Conservation (phyloP, 2,113 vertebrate genomes). For the Ochotona curzoniae region DNA sequence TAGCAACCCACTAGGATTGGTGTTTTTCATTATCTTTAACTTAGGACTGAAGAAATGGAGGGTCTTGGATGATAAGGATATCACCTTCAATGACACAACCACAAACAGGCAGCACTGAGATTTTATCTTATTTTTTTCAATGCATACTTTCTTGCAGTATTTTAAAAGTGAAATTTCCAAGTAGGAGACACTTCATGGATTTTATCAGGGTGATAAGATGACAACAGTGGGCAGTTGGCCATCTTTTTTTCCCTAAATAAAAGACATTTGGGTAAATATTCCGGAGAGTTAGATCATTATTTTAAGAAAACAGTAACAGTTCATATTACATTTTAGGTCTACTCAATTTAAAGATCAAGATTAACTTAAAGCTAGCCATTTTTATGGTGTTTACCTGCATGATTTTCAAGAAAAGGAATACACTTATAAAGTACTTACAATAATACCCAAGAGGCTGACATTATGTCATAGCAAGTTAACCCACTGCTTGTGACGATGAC, state of each 20-base stretch:
- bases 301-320: background rate
- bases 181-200: background rate
- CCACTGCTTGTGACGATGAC: too few species aligned
- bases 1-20: background rate
- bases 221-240: background rate
- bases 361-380: background rate
- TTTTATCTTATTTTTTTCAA: background rate
- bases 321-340: background rate
- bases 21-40: background rate
- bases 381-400: background rate
- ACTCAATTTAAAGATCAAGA: conserved; percentile 25
- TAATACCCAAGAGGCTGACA: background rate
- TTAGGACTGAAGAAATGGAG: background rate
- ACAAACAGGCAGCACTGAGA: background rate
- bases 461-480: too few species aligned
- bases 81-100: background rate
- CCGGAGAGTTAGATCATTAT: background rate
- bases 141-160: background rate
- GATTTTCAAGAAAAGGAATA: conserved; percentile 38
- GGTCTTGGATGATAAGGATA: background rate
- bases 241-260: background rate
- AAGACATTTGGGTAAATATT: conserved; percentile 13
- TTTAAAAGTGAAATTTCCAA: conserved; percentile 37
- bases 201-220: background rate
- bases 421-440: background rate